Evolutionary conservation across 2,113 vertebrate species (phyloP).

Genomic region (Gasterosteus nipponicus): DNA sequence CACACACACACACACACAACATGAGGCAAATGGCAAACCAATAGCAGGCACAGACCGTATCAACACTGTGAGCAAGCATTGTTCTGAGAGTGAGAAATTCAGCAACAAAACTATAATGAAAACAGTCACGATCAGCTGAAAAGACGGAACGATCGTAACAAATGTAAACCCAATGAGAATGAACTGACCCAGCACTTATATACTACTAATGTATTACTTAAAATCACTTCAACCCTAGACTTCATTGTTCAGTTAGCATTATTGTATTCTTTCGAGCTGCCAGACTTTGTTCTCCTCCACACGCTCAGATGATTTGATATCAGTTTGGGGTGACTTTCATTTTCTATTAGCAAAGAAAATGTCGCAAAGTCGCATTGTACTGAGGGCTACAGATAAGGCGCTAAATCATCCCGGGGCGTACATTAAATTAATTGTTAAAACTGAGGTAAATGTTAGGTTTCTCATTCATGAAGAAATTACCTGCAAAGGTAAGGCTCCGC

Average conservation of each 20-base stretch:
- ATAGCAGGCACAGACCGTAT: neutral
- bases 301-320: neutral
- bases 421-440: neutral
- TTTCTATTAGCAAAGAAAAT: neutral
- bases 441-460: too few relatives aligned
- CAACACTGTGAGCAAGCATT: neutral
- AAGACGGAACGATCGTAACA: neutral
- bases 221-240: neutral
- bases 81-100: neutral
- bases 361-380: neutral
- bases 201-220: neutral
- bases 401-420: neutral
- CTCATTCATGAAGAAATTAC: too few relatives aligned
- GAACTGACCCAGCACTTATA: neutral
- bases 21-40: conserved; percentile 19
- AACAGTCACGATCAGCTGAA: neutral
- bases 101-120: neutral
- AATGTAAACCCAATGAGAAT: neutral
- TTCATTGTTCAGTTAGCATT: neutral
- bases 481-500: too few relatives aligned
- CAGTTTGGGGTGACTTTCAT: neutral
- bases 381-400: neutral
- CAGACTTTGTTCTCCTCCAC: neutral
- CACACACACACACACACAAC: neutral
- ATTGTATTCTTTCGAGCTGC: neutral